phyloP scores from a whole-genome alignment of 1,140 invertebrate species.

The Calephelis virginiensis region DNA sequence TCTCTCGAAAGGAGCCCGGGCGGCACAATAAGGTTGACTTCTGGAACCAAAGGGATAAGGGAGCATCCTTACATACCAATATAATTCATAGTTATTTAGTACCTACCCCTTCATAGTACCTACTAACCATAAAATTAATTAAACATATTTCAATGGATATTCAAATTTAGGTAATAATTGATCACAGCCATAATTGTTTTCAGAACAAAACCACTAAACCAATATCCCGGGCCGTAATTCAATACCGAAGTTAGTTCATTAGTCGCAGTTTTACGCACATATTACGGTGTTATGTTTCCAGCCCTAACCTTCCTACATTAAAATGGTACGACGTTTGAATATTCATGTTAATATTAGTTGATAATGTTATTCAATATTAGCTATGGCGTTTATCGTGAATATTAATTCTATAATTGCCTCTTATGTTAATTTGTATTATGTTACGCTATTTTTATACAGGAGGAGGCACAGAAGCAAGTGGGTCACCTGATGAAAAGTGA shows the following conservation, averaged over 20 bases:
- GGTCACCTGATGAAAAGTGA: no score
- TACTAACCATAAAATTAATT: background rate
- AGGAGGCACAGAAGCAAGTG: no score
- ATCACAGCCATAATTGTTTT: conserved; percentile 9
- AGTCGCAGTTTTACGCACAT: conserved; percentile 2
- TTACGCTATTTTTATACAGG: no score
- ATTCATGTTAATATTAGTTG: background rate
- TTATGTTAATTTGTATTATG: no score
- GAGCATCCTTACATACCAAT: no score
- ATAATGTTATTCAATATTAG: background rate
- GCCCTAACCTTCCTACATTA: background rate
- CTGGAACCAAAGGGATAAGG: no score
- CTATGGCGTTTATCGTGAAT: background rate
- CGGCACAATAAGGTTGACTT: no score
- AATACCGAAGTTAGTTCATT: conserved; percentile 13
- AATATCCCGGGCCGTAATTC: conserved; percentile 2
- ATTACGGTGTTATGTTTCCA: conserved; percentile 1
- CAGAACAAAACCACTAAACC: conserved; percentile 14
- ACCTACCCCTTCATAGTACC: background rate
- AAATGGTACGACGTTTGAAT: conserved; percentile 7
- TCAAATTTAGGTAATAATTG: conserved; percentile 3
- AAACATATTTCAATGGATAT: background rate
- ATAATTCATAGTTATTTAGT: no score
- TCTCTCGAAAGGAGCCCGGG: no score
- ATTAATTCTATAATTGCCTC: no score